Conservation (phyloP, 2,113 vertebrate species). For the Pterocles burchelli region DNA sequence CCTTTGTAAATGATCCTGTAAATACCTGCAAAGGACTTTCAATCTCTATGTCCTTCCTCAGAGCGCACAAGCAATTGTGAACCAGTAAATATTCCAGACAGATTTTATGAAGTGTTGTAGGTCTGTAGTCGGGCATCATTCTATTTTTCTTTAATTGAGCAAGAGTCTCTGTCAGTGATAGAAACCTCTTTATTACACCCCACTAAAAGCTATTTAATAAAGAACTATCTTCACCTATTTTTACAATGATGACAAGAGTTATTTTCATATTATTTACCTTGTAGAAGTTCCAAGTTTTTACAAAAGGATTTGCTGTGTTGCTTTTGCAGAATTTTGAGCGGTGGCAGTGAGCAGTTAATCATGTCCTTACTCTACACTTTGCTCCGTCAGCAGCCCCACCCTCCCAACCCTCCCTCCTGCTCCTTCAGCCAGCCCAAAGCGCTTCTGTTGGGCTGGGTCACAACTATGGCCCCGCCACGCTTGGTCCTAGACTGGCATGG, state of each 20-base stretch:
- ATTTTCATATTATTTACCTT: neutral
- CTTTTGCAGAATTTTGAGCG: neutral
- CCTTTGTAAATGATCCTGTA: neutral
- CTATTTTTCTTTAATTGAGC: neutral
- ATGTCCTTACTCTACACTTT: neutral
- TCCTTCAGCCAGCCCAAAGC: neutral
- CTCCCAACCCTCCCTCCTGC: neutral
- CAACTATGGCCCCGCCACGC: neutral
- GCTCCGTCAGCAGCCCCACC: neutral
- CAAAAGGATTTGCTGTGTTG: neutral
- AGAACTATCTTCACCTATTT: neutral
- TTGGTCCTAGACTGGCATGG: neutral
- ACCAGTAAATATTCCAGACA: neutral
- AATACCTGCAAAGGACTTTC: neutral
- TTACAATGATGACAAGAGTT: neutral
- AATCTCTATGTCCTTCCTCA: neutral
- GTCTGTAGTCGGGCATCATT: neutral
- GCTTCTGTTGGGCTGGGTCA: neutral
- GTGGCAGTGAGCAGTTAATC: neutral
- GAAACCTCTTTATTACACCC: neutral
- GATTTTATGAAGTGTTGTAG: neutral
- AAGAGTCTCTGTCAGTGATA: neutral
- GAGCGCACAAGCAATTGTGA: neutral
- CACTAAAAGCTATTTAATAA: neutral
- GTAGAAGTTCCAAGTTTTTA: neutral